A percentile compares a stretch with the other conserved stretches of the same genome.
phyloP scores from a whole-genome alignment of 2,888 invertebrate species.

The Molorchus minor region DNA sequence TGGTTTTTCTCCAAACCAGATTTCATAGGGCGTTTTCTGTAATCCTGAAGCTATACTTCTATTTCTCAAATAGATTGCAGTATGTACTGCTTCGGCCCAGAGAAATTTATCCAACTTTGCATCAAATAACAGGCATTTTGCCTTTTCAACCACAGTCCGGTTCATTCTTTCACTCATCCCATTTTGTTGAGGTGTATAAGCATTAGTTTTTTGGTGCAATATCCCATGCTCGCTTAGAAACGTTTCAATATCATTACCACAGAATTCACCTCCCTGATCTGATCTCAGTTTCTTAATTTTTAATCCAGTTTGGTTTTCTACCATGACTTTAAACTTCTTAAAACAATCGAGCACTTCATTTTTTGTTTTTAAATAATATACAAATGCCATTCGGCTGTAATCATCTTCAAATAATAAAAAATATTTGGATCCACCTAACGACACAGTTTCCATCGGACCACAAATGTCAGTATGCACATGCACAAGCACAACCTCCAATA shows the following conservation, averaged over 20 bases:
- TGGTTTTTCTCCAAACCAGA: conserved; percentile 15
- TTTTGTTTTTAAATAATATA: conserved; percentile 49
- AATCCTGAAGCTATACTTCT: conserved; percentile 1
- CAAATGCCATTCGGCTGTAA: conserved; percentile 43
- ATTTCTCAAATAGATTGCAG: conserved; percentile 21
- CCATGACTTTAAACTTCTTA: conserved; percentile 45
- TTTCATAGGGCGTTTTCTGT: conserved; percentile 9
- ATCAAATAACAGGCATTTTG: conserved; percentile 27
- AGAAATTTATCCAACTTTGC: conserved; percentile 11
- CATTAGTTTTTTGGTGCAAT: conserved; percentile 40
- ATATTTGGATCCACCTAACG: conserved; percentile 40
- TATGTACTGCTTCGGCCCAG: conserved; percentile 32
- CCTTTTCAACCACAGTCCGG: conserved; percentile 38
- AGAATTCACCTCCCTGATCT: conserved; percentile 42
- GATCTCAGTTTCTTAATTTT: conserved; percentile 41
- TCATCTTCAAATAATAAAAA: conserved; percentile 53
- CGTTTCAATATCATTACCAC: conserved; percentile 12
- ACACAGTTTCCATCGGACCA: no score
- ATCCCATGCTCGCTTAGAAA: conserved; percentile 36
- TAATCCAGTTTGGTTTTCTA: conserved; percentile 44
- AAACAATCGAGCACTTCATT: conserved; percentile 43
- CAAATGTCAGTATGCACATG: no score
- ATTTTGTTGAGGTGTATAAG: conserved; percentile 48
- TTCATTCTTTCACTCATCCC: conserved; percentile 40
- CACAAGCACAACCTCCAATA: no score